These are phyloP conservation scores for Orius laevigatus DNA, from an alignment of 1,140 invertebrate genomes.

Conservation along the genomic window DNA sequence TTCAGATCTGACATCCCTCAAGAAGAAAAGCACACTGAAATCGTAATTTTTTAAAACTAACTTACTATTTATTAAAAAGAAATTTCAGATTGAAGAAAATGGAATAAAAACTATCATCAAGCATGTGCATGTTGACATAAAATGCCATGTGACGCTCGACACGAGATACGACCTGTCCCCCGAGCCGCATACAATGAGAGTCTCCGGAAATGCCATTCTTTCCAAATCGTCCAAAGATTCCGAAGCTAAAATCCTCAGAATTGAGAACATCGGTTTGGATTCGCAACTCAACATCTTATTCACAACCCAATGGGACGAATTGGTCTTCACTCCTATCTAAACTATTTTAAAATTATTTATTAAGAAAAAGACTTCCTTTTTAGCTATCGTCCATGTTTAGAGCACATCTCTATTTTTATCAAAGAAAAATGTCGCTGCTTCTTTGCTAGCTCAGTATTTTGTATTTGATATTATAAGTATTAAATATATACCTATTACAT, in stretches of 20 bases:
- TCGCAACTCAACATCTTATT: conserved; percentile 46
- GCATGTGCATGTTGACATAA: conserved; percentile 44
- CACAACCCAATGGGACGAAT: conserved; percentile 38
- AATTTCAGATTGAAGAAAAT: conserved; percentile 20
- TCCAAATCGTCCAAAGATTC: conserved; percentile 34
- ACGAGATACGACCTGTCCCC: conserved; percentile 35
- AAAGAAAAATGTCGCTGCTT: too few species aligned
- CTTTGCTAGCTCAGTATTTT: too few species aligned
- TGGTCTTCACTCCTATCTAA: conserved; percentile 36
- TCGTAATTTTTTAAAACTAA: conserved; percentile 26
- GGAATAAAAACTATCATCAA: conserved; percentile 38
- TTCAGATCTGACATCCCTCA: conserved; percentile 45
- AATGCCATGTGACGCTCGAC: conserved; percentile 40
- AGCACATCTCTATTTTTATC: too few species aligned
- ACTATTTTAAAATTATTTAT: too few species aligned
- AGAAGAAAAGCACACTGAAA: conserved; percentile 39
- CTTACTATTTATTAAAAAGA: conserved; percentile 15
- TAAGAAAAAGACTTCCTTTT: too few species aligned
- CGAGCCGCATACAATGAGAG: conserved; percentile 40
- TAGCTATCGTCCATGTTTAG: too few species aligned
- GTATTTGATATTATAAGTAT: too few species aligned
- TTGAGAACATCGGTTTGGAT: conserved; percentile 46
- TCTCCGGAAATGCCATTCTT: conserved; percentile 44
- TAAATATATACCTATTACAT: too few species aligned
- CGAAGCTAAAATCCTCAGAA: conserved; percentile 34